Evolutionary conservation across 2,797 vertebrate species (phyloP), one percentile per base, ranked within the genome.

Genomic region (Alauda arvensis): DNA sequence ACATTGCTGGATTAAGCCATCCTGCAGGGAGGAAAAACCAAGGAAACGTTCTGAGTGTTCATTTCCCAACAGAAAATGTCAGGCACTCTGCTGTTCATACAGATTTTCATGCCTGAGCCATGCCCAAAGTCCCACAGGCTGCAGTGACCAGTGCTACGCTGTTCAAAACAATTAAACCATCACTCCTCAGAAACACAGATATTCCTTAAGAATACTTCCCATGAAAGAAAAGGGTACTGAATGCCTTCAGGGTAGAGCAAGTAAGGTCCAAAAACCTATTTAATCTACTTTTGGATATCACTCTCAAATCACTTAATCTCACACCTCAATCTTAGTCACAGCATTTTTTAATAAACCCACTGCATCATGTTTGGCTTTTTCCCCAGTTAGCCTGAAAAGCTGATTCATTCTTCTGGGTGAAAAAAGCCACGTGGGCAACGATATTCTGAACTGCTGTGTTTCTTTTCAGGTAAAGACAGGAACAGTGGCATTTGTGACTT

Each of bases 1-100:
- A 82, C 99, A 99, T 56, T 99, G 99, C 95, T 98, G 98, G 95
- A 99, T 99, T 94, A 99, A 96, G 49, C 98, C 98, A 85, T 99
- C 99, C 99, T 99, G 96, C 9, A 77, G 59, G 40, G 25, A 79
- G 15, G 17, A 18, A 84, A 93, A 71, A 93, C 91, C 18, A 29
- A 56, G 66, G 43, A 75, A 51, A 59, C 0, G 6, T 48, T 40
- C 28, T 7, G 39, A 65, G 83, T 49, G 72, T 21, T 39, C 15
- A 34, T 25, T 83, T 77, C 48, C 62, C 57, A 75, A 39, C 12
- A 62, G 40, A 43, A 88, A 68, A 14, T 3, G 33, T 57, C 70
- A 77, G 39, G 67, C 26, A 24, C 5, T 6, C 21, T 7, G 53
- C 68, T 74, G 34, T 9, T 70, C 57, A 48, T 8, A 33, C 6